Conservation (phyloP, 2,888 invertebrate species). For the Eudasyphora cyanicolor region DNA sequence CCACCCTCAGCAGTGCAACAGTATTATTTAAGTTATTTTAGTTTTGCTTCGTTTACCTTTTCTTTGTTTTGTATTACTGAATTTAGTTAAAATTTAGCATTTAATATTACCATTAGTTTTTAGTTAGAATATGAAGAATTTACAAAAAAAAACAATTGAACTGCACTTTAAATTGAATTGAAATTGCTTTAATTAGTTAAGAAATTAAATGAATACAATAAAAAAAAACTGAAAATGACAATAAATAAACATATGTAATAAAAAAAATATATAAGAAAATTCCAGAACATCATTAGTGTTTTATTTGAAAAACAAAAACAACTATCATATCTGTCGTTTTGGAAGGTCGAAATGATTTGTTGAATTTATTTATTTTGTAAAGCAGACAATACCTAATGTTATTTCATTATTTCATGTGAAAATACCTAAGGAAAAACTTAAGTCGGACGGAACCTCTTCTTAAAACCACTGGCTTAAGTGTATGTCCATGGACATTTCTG, state of each 20-base stretch:
- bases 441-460: too few relatives aligned
- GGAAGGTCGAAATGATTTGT: too few relatives aligned
- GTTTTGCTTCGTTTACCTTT: background rate
- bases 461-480: too few relatives aligned
- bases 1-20: background rate
- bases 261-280: background rate
- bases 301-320: too few relatives aligned
- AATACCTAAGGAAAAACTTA: too few relatives aligned
- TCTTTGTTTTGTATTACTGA: background rate
- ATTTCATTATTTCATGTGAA: too few relatives aligned
- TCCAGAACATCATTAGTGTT: too few relatives aligned
- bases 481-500: too few relatives aligned
- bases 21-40: conserved; percentile 23
- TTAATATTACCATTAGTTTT: conserved; percentile 23
- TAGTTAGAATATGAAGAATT: conserved; percentile 29
- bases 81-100: conserved; percentile 31
- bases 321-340: too few relatives aligned
- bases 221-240: background rate
- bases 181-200: conserved; percentile 9
- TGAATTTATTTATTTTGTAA: too few relatives aligned
- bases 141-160: conserved; percentile 14
- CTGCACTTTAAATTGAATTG: conserved; percentile 21
- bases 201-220: background rate
- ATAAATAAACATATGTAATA: conserved; percentile 2
- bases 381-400: too few relatives aligned